Evolutionary conservation across 2,797 vertebrate genomes (phyloP), one percentile per base, ranked within the genome.

Genomic region (Acanthiza pusilla): DNA sequence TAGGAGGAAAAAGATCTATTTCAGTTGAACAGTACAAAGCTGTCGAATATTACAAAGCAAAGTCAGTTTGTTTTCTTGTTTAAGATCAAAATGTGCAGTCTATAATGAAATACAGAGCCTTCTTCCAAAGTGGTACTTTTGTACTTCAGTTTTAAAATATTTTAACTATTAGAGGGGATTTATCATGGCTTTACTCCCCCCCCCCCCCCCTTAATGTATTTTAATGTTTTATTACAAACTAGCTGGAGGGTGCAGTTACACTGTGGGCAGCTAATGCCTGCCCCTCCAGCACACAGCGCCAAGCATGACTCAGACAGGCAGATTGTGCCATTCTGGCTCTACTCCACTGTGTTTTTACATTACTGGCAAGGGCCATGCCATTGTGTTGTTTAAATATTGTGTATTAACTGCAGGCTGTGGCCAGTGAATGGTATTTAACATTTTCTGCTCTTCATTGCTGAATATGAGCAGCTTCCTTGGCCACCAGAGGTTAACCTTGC

Each of bases 351-450:
- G 85, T 63, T 96, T 94, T 97, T 95, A 82, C 89, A 85, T 88
- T 96, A 95, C 84, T 97, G 77, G 92, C 94, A 96, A 34, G 88
- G 92, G 76, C 91, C 80, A 4, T 84, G 96, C 91, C 96, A 95
- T 97, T 96, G 96, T 97, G 92, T 94, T 96, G 89, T 88, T 96
- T 90, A 95, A 88, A 95, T 95, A 95, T 96, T 96, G 40, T 93
- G 78, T 96, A 86, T 96, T 97, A 96, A 91, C 73, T 93, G 30
- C 76, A 93, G 94, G 85, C 75, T 95, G 72, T 89, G 95, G 92
- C 91, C 76, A 79, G 88, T 84, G 91, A 93, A 81, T 78, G 74
- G 55, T 93, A 68, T 94, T 96, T 96, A 93, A 94, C 91, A 30
- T 92, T 91, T 73, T 72, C 61, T 94, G 66, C 48, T 93, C 85